A percentile compares a stretch with the other conserved stretches of the same genome.
Evolutionary conservation across 2,888 invertebrate species (phyloP).

Genomic region (Lypha dubia): DNA sequence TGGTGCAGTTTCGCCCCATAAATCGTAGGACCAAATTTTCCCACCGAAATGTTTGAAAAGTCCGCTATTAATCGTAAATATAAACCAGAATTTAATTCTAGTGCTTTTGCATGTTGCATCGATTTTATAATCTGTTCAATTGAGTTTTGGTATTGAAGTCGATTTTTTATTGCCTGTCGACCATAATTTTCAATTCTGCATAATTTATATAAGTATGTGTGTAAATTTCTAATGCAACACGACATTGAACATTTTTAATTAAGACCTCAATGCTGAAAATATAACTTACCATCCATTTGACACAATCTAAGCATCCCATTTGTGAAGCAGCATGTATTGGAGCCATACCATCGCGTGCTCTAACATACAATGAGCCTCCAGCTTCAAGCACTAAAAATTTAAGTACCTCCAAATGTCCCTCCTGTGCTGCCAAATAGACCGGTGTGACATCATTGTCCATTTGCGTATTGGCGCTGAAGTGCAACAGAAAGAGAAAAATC

Average conservation of each 20-base stretch:
- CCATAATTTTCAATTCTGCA: no score
- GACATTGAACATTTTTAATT: background rate
- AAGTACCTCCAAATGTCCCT: constrained; percentile 93
- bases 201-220: no score
- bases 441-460: constrained; percentile 97
- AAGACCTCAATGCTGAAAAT: background rate
- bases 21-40: no score
- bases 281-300: constrained; percentile 93
- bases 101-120: no score
- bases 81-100: no score
- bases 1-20: no score
- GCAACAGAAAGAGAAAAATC: constrained; percentile 44
- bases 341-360: constrained; percentile 95
- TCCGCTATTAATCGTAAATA: no score
- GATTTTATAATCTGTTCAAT: no score
- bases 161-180: no score
- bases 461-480: constrained; percentile 92
- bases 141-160: no score
- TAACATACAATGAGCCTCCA: constrained; percentile 91
- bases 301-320: constrained; percentile 93
- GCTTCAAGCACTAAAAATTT: constrained; percentile 93
- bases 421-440: constrained; percentile 94
- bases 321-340: constrained; percentile 95
- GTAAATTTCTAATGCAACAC: background rate
- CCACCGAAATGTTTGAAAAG: no score